Evolutionary conservation across 2,888 invertebrate species (phyloP), one percentile per base, ranked within the genome.

Genomic region (Branchellion lobata): DNA sequence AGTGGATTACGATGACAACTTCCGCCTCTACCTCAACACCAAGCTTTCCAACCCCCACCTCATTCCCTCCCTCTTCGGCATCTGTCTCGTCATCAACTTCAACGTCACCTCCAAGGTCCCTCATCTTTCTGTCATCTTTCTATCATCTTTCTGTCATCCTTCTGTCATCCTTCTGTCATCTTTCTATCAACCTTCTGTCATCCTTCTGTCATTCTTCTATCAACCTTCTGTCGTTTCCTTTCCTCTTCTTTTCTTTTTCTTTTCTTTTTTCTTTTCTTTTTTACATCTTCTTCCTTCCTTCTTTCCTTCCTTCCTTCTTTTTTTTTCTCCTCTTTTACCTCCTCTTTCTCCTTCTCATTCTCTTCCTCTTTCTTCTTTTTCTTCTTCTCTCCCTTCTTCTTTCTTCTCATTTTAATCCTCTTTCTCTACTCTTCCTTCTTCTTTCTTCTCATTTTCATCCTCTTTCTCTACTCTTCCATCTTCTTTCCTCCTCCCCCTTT

Each of bases 31-130:
- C 86, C 90, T 96, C 80, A 94, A 94, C 69, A 95, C 95, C 0
- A 95, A 95, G 87, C 90, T 94, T 75, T 90, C 94, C 8, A 96
- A 96, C 89, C 95, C 95, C 0, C 90, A 91, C 85, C 93, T 95
- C 85, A 92, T 93, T 87, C 93, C 95, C 0, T 91, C 93, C 5
- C 91, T 94, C 0, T 96, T 93, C 86, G 92, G 95, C 0, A 93
- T 92, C 85, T 93, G 94, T 0, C 91, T 93, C 83, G 93, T 96
- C 71, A 95, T 96, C 82, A 95, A 96, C 88, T 96, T 94, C 84
- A 94, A 93, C 18, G 94, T 96, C 47, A 95, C 95, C 0, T 90
- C 92, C 47, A 91, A 92, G 84, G 92, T 92, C n/a, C n/a, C n/a
- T n/a, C n/a, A n/a, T n/a, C n/a, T n/a, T n/a, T n/a, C n/a, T n/a